Evolutionary conservation across 2,797 vertebrate genomes (phyloP), one percentile per base, ranked within the genome.

Genomic region (Potorous gilbertii): DNA sequence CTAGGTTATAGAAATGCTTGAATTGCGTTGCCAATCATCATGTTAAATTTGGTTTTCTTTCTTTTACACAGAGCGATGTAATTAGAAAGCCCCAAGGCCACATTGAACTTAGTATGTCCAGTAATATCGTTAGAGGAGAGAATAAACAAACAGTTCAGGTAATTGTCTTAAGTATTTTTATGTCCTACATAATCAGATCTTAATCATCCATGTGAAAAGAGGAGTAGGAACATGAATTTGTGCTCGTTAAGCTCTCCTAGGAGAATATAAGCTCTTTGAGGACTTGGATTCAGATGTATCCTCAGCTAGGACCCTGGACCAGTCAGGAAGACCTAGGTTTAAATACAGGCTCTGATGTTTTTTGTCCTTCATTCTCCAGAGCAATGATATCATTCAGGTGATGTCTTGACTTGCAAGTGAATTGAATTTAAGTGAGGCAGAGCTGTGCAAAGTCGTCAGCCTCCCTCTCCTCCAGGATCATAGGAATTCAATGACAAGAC

Each of bases 71-170:
- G 99, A 99, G 99, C 74, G 99, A 99, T 92, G 99, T 99, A 46
- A 99, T 99, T 98, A 98, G 99, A 98, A 99, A 99, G 97, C 99
- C 99, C 95, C 99, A 99, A 97, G 99, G 99, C 97, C 99, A 99
- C 98, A 99, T 99, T 95, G 99, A 99, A 98, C 99, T 99, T 97
- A 99, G 98, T 94, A 98, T 99, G 96, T 99, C 99, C 94, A 99
- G 99, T 98, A 99, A 98, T 96, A 99, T 99, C 97, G 97, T 99
- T 97, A 99, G 99, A 54, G 99, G 99, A 21, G 99, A 99, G 52
- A 99, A 99, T 92, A 99, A 99, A 97, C 99, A 99, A 98, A 99
- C 99, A n/a, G 99, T 99, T 96, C 99, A 99, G 99, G 99, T 99
- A 97, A 89, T n/a, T 52, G 12, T 34, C 40, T 91, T 14, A 74